Percentiles rank a stretch among this genome's conserved stretches.
These are phyloP conservation scores for Lanius collurio DNA, from an alignment of 2,113 vertebrate species.

Conservation along the genomic window DNA sequence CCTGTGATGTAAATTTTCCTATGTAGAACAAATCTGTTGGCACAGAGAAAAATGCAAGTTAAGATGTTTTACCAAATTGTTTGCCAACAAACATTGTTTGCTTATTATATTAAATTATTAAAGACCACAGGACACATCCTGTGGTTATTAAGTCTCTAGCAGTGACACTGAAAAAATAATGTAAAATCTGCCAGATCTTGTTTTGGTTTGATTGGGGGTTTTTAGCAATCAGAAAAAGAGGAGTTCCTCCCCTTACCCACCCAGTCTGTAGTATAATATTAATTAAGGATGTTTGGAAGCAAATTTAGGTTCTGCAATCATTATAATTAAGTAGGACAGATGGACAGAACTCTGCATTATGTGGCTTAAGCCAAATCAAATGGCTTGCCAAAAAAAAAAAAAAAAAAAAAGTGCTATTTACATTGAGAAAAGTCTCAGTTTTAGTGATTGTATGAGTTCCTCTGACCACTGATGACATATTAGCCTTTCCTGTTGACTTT, in stretches of 20 bases:
- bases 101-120: background rate
- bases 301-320: conserved; percentile 24
- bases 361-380: background rate
- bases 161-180: background rate
- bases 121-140: background rate
- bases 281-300: conserved; percentile 50
- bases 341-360: conserved; percentile 14
- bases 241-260: background rate
- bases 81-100: background rate
- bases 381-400: background rate
- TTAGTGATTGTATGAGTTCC: background rate
- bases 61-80: background rate
- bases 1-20: background rate
- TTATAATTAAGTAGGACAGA: conserved; percentile 18
- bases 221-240: background rate
- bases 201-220: background rate
- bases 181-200: background rate
- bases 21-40: fast-evolving
- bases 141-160: background rate
- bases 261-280: conserved; percentile 21
- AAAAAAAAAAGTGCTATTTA: background rate
- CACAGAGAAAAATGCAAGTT: background rate
- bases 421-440: background rate
- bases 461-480: background rate
- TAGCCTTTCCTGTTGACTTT: background rate